A percentile compares a stretch with the other conserved stretches of the same genome.
These are phyloP conservation scores for Garra rufa DNA, from an alignment of 2,113 vertebrate species.

Conservation along the genomic window DNA sequence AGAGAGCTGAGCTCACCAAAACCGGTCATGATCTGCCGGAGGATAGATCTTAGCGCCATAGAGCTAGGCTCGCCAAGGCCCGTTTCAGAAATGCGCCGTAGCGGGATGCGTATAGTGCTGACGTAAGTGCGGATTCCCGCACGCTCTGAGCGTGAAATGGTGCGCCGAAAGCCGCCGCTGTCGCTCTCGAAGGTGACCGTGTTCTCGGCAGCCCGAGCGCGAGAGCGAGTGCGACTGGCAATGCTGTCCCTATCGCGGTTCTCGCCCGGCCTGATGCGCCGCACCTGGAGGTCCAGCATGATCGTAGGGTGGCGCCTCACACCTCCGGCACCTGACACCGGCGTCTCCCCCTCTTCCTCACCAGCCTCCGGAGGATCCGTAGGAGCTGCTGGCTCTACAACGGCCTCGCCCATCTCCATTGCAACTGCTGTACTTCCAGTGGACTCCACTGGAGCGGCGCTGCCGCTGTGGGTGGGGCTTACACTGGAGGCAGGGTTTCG, in stretches of 20 bases:
- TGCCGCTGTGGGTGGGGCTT: constrained; percentile 55
- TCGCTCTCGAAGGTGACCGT: constrained; percentile 90
- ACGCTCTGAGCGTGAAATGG: constrained; percentile 86
- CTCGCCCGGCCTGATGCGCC: constrained; percentile 89
- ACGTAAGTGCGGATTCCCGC: constrained; percentile 91
- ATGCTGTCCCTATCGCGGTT: constrained; percentile 90
- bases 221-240: constrained; percentile 90
- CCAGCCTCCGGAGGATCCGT: constrained; percentile 74
- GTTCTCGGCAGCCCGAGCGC: constrained; percentile 86
- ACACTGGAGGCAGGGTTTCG: constrained; percentile 64
- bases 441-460: constrained; percentile 37
- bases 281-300: constrained; percentile 92
- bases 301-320: constrained; percentile 87
- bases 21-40: constrained; percentile 93
- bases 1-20: constrained; percentile 92
- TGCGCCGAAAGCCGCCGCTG: constrained; percentile 89
- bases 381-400: constrained; percentile 66
- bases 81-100: constrained; percentile 87
- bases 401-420: constrained; percentile 67
- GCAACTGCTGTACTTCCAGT: constrained; percentile 65
- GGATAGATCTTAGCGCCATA: constrained; percentile 87
- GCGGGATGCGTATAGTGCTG: constrained; percentile 90
- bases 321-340: constrained; percentile 68
- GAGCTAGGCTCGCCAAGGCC: constrained; percentile 89
- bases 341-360: constrained; percentile 78